Evolutionary conservation across 1,140 invertebrate species (phyloP).

Genomic region (Saccostrea echinata): DNA sequence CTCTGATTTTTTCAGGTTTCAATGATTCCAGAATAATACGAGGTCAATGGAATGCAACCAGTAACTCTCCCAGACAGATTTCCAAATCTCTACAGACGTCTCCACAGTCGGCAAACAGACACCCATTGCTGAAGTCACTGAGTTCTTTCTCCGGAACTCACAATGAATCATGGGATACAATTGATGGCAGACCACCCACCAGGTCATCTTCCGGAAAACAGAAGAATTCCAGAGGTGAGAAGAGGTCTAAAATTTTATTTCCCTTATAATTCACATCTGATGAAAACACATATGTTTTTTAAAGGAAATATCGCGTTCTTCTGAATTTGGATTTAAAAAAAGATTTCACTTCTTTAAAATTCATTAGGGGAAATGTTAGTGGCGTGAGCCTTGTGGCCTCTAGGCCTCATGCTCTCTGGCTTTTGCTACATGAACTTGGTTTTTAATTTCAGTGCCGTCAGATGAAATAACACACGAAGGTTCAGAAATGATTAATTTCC

Average conservation of each 20-base stretch:
- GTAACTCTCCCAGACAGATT: not conserved
- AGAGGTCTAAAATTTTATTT: not conserved
- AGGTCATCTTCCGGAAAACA: conserved; percentile 8
- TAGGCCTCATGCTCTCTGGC: too few relatives aligned
- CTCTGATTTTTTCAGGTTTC: not conserved
- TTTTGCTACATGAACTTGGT: not conserved
- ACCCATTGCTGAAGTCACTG: not conserved
- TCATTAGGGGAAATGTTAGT: too few relatives aligned
- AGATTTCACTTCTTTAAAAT: too few relatives aligned
- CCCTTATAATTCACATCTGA: too few relatives aligned
- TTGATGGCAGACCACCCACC: conserved; percentile 1
- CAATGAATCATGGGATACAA: not conserved
- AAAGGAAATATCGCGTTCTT: too few relatives aligned
- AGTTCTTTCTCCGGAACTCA: not conserved
- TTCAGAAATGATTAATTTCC: not conserved
- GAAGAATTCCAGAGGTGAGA: conserved; percentile 1
- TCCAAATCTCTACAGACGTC: not conserved
- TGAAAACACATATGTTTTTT: too few relatives aligned
- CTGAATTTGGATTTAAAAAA: too few relatives aligned
- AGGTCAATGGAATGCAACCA: not conserved
- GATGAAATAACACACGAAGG: not conserved
- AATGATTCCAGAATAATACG: not conserved
- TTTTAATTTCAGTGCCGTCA: not conserved
- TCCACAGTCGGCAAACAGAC: not conserved
- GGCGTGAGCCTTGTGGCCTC: too few relatives aligned